Conservation (phyloP, 2,113 vertebrate genomes). For the Dasyurus viverrinus region DNA sequence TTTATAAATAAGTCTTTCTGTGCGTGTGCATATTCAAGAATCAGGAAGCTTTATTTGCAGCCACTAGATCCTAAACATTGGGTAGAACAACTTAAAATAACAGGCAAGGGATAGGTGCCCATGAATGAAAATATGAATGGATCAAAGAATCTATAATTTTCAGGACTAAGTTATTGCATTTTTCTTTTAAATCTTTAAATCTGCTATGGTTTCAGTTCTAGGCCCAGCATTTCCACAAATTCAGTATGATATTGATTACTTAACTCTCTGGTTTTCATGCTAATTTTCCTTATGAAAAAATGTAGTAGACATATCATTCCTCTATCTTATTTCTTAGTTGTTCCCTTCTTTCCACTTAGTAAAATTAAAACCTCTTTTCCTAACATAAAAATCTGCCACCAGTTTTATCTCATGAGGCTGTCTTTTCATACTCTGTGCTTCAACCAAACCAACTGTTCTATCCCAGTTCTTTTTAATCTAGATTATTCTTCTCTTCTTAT, state of each 20-base stretch:
- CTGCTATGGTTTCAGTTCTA: not conserved
- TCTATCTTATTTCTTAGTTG: not conserved
- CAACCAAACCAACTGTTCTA: not conserved
- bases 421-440: not conserved
- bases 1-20: not conserved
- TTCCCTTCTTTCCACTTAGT: not conserved
- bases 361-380: not conserved
- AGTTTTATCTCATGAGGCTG: not conserved
- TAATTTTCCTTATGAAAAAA: not conserved
- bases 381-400: not conserved
- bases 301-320: not conserved
- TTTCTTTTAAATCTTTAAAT: constrained; percentile 2
- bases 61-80: not conserved
- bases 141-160: not conserved
- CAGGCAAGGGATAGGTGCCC: not conserved
- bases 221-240: not conserved
- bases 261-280: not conserved
- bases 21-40: not conserved
- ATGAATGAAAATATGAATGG: not conserved
- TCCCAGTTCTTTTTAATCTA: not conserved
- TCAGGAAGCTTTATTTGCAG: not conserved
- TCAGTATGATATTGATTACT: not conserved
- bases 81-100: not conserved
- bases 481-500: not conserved
- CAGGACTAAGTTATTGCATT: not conserved